Evolutionary conservation across 2,888 invertebrate genomes (phyloP).

Genomic region (Cosmia pyralina): DNA sequence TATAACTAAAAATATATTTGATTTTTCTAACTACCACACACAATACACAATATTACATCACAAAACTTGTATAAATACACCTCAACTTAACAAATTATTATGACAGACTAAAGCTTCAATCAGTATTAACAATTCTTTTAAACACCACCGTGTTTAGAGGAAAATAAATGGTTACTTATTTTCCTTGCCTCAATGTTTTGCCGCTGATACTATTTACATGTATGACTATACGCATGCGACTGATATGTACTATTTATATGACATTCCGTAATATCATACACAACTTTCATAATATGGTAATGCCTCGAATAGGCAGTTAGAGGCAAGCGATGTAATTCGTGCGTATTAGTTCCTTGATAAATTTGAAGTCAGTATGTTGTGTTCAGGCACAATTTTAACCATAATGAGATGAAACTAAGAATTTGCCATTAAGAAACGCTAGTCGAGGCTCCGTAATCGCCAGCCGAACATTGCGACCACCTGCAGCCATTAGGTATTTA

Average conservation of each 20-base stretch:
- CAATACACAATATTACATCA: not conserved
- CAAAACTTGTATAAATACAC: not conserved
- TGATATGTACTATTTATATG: constrained; percentile 9
- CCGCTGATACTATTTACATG: not conserved
- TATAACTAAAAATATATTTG: constrained; percentile 5
- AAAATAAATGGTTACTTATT: constrained; percentile 37
- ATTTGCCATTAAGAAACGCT: too few relatives aligned
- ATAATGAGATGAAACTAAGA: not conserved
- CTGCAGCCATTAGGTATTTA: constrained; percentile 4
- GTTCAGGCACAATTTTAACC: not conserved
- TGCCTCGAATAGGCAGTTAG: too few relatives aligned
- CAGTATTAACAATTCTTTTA: constrained; percentile 3
- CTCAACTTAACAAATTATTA: constrained; percentile 1
- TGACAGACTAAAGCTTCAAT: not conserved
- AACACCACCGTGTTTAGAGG: constrained; percentile 14
- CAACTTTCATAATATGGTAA: too few relatives aligned
- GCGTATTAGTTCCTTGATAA: not conserved
- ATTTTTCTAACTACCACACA: constrained; percentile 21
- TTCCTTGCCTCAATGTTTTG: constrained; percentile 16
- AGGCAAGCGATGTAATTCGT: not conserved
- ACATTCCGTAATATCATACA: not conserved
- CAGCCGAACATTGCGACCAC: not conserved
- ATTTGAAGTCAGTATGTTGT: not conserved
- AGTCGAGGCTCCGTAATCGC: not conserved
- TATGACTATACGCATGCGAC: not conserved